Evolutionary conservation across 2,888 invertebrate genomes (phyloP).

Genomic region (Agrenia bidenticulata): DNA sequence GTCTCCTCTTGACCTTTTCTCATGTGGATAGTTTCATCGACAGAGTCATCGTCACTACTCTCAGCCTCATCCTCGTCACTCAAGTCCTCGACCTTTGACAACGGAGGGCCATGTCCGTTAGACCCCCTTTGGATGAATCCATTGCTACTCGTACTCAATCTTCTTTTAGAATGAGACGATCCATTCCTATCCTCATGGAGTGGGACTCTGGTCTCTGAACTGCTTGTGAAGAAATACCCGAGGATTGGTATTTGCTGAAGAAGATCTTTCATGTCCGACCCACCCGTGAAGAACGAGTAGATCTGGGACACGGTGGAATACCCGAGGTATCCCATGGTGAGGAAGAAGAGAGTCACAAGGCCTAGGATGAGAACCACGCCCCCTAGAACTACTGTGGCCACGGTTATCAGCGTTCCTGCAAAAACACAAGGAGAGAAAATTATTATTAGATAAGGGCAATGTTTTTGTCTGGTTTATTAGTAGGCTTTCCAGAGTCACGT

Average conservation of each 20-base stretch:
- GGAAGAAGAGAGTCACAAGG: constrained; percentile 28
- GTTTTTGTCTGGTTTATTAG: no score
- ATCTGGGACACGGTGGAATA: constrained; percentile 37
- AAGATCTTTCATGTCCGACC: constrained; percentile 16
- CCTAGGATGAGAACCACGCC: constrained; percentile 37
- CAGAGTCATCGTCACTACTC: constrained; percentile 1
- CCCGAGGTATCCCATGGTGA: constrained; percentile 31
- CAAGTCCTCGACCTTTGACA: background rate
- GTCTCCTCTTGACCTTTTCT: no score
- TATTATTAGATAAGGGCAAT: no score
- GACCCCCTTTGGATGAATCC: constrained; percentile 3
- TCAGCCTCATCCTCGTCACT: constrained; percentile 6
- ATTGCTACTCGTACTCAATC: background rate
- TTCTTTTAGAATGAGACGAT: no score
- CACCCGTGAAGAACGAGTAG: constrained; percentile 34
- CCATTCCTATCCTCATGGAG: no score
- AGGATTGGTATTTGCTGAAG: constrained; percentile 32
- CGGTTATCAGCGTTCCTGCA: constrained; percentile 41
- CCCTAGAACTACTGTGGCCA: constrained; percentile 39
- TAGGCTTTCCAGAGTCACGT: no score
- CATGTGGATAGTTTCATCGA: background rate
- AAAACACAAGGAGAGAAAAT: constrained; percentile 9
- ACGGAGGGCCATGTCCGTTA: constrained; percentile 17
- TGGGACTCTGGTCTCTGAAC: no score
- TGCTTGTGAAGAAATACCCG: background rate